Base-by-base conservation (phyloP, 2,888 invertebrate species). In the Pristionchus fissidentatus region DNA sequence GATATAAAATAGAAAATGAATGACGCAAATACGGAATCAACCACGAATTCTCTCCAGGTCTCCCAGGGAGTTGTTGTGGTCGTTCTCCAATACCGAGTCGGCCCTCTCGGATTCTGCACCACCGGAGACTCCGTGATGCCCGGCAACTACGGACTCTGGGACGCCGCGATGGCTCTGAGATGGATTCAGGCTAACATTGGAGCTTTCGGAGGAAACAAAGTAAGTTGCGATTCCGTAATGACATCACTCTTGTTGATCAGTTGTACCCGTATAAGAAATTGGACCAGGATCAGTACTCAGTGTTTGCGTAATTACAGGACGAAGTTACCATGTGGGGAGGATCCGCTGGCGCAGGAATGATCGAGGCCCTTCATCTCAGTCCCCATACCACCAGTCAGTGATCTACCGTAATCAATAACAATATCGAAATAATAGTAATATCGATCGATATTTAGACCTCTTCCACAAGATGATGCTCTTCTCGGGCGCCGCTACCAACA, bases 51-150 rank as follows among this genome's bases (percentile, higher is more conserved):
- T 43, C n/a, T 43, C n/a, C 73, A 73, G 73, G 78, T 35, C 2
- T 32, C 78, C 5, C 49, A 52, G 55, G 78, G 78, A 52, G 22
- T 78, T 8, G 52, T 78, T 52, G 55, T 78, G 52, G 78, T 78
- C 0, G 19, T 78, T 8, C 29, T 78, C n/a, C 78, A 78, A 22
- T 78, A 78, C 52, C 78, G 78, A 10, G 52, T 78, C 13, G 78
- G 78, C 19, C 78, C 55, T 19, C 78, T 78, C 10, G 52, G 78
- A 32, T 78, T 78, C 78, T 49, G 52, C 22, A 35, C 78, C 35
- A 52, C 55, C 10, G 38, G 38, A 0, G 78, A 78, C 35, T 78
- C 78, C 0, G 52, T 78, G 3, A 32, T 78, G 49, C 78, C 55
- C 32, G 78, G 78, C 4, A 78, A 78, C 32, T 35, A 52, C 52